Evolutionary conservation across 2,113 vertebrate genomes (phyloP).

Genomic region (Mus pahari): DNA sequence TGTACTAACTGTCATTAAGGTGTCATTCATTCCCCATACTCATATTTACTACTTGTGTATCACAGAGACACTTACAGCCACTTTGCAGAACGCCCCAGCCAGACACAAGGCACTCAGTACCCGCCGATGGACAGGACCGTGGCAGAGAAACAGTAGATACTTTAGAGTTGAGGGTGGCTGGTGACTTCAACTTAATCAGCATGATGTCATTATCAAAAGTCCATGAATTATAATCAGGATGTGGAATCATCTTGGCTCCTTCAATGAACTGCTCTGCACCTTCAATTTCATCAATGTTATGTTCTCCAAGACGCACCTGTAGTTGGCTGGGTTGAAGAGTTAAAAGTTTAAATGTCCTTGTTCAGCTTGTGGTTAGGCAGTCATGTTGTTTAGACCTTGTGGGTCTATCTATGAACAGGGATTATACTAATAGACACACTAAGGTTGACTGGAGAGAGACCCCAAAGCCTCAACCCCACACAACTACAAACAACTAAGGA

Average conservation of each 20-base stretch:
- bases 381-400: neutral
- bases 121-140: constrained; percentile 82
- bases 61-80: constrained; percentile 75
- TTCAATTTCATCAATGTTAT: constrained; percentile 66
- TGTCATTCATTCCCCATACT: neutral
- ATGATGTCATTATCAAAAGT: constrained; percentile 89
- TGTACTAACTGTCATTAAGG: neutral
- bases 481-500: neutral
- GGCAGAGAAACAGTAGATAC: constrained; percentile 86
- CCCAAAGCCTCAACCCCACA: neutral
- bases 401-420: neutral
- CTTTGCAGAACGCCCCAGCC: constrained; percentile 78
- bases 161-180: constrained; percentile 85
- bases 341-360: neutral
- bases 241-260: constrained; percentile 66
- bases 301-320: constrained; percentile 76
- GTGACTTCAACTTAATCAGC: constrained; percentile 87
- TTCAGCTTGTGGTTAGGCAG: neutral
- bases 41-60: neutral
- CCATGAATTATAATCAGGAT: constrained; percentile 60
- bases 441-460: neutral
- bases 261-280: constrained; percentile 76
- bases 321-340: constrained; percentile 40
- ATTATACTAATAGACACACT: neutral
- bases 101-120: constrained; percentile 85